Conservation (phyloP, 2,113 vertebrate species). For the Gambusia holbrooki region DNA sequence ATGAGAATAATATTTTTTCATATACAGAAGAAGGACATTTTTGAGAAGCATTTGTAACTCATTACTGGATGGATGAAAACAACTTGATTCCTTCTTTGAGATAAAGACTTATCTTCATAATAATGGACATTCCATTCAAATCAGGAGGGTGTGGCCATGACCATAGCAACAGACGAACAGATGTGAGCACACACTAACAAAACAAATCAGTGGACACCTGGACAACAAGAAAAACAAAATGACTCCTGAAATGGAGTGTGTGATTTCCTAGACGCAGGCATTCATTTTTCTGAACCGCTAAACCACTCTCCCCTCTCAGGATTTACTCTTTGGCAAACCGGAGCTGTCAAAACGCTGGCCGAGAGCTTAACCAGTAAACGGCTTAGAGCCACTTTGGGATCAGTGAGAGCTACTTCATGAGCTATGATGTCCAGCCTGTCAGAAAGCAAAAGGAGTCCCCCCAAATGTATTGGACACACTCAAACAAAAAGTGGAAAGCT, state of each 20-base stretch:
- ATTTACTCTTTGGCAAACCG: neutral
- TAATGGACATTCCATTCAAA: neutral
- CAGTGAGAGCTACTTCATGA: neutral
- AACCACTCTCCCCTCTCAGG: neutral
- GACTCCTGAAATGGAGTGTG: no score
- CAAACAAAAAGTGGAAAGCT: neutral
- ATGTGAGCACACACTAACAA: neutral
- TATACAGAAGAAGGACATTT: neutral
- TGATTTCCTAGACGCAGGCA: no score
- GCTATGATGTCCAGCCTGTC: neutral
- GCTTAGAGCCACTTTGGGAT: neutral
- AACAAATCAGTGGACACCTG: neutral
- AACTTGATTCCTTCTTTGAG: neutral
- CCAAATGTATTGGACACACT: neutral
- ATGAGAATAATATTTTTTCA: neutral
- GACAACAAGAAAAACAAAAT: neutral
- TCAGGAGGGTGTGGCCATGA: neutral
- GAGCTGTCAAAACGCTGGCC: neutral
- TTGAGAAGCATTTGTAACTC: neutral
- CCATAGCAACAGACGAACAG: neutral
- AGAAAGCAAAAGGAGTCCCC: neutral
- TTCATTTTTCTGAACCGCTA: no score
- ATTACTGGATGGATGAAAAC: neutral
- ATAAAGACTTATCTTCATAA: neutral
- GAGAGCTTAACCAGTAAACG: neutral